phyloP scores from a whole-genome alignment of 2,113 vertebrate genomes.

The Clupea harengus region DNA sequence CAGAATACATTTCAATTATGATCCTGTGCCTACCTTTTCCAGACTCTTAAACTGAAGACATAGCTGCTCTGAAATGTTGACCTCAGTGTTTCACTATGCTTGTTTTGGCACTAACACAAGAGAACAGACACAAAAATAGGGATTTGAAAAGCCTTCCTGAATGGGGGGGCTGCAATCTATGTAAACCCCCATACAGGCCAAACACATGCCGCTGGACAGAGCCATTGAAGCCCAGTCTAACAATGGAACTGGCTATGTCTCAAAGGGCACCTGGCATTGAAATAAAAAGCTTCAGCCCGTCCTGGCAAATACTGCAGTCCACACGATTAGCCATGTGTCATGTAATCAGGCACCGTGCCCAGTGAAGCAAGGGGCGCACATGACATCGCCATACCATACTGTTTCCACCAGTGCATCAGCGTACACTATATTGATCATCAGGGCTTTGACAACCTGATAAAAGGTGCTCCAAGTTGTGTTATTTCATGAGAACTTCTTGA shows the following conservation, averaged over 20 bases:
- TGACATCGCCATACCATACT: background rate
- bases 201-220: background rate
- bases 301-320: background rate
- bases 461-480: background rate
- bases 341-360: background rate
- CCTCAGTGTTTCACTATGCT: conserved; percentile 10
- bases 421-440: background rate
- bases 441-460: conserved; percentile 10
- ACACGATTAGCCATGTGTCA: conserved; percentile 8
- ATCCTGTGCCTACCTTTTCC: conserved; percentile 19
- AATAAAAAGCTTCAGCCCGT: background rate
- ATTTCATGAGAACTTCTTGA: conserved; percentile 10
- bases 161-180: background rate
- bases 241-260: conserved; percentile 24
- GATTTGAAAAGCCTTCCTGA: background rate
- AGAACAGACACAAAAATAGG: background rate
- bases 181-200: background rate
- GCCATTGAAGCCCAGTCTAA: conserved; percentile 5
- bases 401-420: background rate
- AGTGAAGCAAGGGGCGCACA: conserved; percentile 3
- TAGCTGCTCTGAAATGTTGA: conserved; percentile 3
- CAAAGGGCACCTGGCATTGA: conserved; percentile 19
- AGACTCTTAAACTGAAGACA: background rate
- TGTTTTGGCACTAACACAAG: conserved; percentile 22
- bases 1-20: conserved; percentile 22